Percentiles rank a stretch among this genome's conserved stretches.
These are phyloP conservation scores for Sinhomidia bicolor DNA, from an alignment of 2,888 invertebrate species.

Conservation along the genomic window DNA sequence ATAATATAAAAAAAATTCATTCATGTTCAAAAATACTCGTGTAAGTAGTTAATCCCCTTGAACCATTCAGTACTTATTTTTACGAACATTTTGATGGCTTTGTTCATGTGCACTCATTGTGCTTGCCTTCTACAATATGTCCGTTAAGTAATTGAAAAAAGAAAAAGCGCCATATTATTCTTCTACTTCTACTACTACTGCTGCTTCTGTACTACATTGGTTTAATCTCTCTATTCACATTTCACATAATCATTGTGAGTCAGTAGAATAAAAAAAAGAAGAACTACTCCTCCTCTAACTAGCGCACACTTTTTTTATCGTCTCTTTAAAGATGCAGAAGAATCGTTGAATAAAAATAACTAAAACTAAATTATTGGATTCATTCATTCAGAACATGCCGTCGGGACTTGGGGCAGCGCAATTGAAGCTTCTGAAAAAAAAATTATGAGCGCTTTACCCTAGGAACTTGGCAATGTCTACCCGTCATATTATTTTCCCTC, in stretches of 20 bases:
- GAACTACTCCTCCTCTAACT: background rate
- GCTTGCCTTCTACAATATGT: background rate
- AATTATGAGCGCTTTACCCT: background rate
- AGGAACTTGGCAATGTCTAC: conserved; percentile 31
- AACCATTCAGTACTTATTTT: conserved; percentile 6
- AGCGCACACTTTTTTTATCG: background rate
- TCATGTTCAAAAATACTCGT: background rate
- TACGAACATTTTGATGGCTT: conserved; percentile 2
- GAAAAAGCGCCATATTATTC: background rate
- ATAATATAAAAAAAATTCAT: background rate
- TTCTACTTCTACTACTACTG: too few relatives aligned
- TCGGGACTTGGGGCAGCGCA: conserved; percentile 3
- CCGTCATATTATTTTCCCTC: conserved; percentile 17
- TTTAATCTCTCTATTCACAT: conserved; percentile 27
- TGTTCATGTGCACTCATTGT: conserved; percentile 32
- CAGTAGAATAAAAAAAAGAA: background rate
- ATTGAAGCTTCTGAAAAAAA: background rate
- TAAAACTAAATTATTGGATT: conserved; percentile 1
- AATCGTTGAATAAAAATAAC: conserved; percentile 15
- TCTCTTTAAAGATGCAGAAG: background rate
- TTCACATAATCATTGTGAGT: conserved; percentile 17
- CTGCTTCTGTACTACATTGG: background rate
- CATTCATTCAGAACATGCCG: conserved; percentile 32
- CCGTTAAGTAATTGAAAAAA: background rate
- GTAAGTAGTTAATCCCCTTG: background rate